phyloP scores from a whole-genome alignment of 2,888 invertebrate genomes.

The Plagiodera versicolora region DNA sequence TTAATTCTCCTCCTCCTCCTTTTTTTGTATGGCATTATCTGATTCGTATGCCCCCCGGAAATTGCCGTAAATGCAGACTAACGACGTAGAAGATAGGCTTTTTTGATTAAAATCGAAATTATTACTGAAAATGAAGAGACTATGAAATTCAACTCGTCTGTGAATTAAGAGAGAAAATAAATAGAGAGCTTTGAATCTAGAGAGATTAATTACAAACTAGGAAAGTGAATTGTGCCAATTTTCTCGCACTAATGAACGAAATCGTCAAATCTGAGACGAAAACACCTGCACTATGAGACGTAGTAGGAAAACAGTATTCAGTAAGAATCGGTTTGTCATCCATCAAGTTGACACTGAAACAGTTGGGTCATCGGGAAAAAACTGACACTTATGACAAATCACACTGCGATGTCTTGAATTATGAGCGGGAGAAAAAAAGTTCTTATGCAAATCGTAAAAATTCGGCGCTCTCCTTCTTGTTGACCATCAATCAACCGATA shows the following conservation, averaged over 20 bases:
- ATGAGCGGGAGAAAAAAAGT: slow-evolving; percentile 23
- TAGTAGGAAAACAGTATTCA: too few relatives aligned
- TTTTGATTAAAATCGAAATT: neutral
- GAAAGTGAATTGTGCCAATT: too few relatives aligned
- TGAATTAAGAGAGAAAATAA: too few relatives aligned
- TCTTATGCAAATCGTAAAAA: slow-evolving; percentile 26
- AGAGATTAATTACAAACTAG: too few relatives aligned
- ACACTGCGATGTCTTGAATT: slow-evolving; percentile 16
- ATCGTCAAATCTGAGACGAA: too few relatives aligned
- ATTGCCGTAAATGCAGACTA: neutral
- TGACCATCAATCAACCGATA: slow-evolving; percentile 9
- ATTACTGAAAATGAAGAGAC: neutral
- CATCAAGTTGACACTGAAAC: slow-evolving; percentile 3
- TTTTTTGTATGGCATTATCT: neutral
- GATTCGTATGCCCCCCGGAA: neutral
- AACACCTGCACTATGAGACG: too few relatives aligned
- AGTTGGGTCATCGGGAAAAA: slow-evolving; percentile 14
- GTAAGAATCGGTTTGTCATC: slow-evolving; percentile 1
- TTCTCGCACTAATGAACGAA: too few relatives aligned
- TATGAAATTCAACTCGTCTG: too few relatives aligned
- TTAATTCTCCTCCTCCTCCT: slow-evolving; percentile 8
- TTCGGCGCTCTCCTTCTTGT: neutral
- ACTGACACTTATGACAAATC: slow-evolving; percentile 27
- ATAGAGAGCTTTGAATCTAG: too few relatives aligned
- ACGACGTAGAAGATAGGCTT: neutral